Evolutionary conservation across 1,140 invertebrate genomes (phyloP).

Genomic region (Reticulitermes speratus): DNA sequence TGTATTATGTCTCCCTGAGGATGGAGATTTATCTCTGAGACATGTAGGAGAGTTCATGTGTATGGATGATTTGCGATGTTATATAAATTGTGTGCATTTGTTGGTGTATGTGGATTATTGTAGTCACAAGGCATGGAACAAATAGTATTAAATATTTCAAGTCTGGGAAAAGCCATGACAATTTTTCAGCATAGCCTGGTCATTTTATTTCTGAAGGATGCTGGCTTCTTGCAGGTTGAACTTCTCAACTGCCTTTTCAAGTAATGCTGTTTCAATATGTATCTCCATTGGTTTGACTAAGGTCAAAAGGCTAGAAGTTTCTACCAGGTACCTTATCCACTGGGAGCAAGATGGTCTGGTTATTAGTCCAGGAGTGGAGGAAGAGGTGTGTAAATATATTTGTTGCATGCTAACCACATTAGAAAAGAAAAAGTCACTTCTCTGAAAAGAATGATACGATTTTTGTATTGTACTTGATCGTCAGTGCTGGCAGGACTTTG

Average conservation of each 20-base stretch:
- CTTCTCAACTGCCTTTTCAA: slow-evolving; percentile 92
- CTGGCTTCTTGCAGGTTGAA: slow-evolving; percentile 67
- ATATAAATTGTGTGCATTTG: too few relatives aligned
- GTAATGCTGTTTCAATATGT: slow-evolving; percentile 93
- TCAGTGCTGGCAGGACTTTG: not conserved
- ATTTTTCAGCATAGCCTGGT: too few relatives aligned
- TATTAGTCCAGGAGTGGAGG: slow-evolving; percentile 46
- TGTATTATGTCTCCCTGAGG: too few relatives aligned
- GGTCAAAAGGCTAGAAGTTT: slow-evolving; percentile 77
- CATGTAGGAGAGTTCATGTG: too few relatives aligned
- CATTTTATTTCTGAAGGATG: too few relatives aligned
- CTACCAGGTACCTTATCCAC: slow-evolving; percentile 73
- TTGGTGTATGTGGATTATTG: too few relatives aligned
- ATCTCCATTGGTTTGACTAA: slow-evolving; percentile 72
- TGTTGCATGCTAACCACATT: not conserved
- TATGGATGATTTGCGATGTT: too few relatives aligned
- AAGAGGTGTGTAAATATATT: slow-evolving; percentile 45
- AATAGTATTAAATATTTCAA: too few relatives aligned
- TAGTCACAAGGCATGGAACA: too few relatives aligned
- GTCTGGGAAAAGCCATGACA: too few relatives aligned
- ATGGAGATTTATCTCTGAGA: too few relatives aligned
- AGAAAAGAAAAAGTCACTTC: not conserved
- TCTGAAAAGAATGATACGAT: slow-evolving; percentile 28
- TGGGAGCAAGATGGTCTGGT: slow-evolving; percentile 43
- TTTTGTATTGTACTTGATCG: slow-evolving; percentile 31